Evolutionary conservation across 2,888 invertebrate species (phyloP).

Genomic region (Craniophora ligustri): DNA sequence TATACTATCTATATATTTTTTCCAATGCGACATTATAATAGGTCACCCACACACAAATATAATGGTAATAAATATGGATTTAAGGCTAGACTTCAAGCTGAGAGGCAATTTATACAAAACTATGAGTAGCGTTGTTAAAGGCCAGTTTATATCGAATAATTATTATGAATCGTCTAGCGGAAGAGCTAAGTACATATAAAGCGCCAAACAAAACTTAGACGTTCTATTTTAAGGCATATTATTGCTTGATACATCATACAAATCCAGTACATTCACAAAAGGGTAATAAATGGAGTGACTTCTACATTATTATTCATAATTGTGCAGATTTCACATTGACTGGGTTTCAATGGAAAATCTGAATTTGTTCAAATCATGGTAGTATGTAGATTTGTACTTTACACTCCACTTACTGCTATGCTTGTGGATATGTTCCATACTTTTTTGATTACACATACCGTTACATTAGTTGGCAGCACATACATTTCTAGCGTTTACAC

Average conservation of each 20-base stretch:
- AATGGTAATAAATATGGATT: slow-evolving; percentile 55
- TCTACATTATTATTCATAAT: too few relatives aligned
- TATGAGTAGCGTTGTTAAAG: slow-evolving; percentile 30
- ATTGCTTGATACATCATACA: slow-evolving; percentile 27
- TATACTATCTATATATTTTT: slow-evolving; percentile 68
- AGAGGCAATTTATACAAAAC: slow-evolving; percentile 53
- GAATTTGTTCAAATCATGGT: too few relatives aligned
- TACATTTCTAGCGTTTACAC: slow-evolving; percentile 7
- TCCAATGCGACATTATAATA: slow-evolving; percentile 66
- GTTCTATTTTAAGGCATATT: slow-evolving; percentile 28
- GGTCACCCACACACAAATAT: slow-evolving; percentile 65
- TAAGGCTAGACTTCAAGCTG: slow-evolving; percentile 58
- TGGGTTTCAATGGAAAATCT: too few relatives aligned
- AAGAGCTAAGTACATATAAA: slow-evolving; percentile 36
- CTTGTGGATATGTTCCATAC: slow-evolving; percentile 11
- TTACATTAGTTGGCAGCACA: slow-evolving; percentile 1
- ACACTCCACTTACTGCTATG: not conserved
- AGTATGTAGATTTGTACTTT: not conserved
- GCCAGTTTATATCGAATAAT: slow-evolving; percentile 40
- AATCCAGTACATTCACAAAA: slow-evolving; percentile 11
- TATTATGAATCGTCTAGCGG: slow-evolving; percentile 11
- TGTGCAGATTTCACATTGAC: too few relatives aligned
- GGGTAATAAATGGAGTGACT: not conserved
- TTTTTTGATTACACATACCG: slow-evolving; percentile 2
- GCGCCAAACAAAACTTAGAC: slow-evolving; percentile 20